These are phyloP conservation scores for Tyria jacobaeae DNA, from an alignment of 2,888 invertebrate species.

Conservation along the genomic window DNA sequence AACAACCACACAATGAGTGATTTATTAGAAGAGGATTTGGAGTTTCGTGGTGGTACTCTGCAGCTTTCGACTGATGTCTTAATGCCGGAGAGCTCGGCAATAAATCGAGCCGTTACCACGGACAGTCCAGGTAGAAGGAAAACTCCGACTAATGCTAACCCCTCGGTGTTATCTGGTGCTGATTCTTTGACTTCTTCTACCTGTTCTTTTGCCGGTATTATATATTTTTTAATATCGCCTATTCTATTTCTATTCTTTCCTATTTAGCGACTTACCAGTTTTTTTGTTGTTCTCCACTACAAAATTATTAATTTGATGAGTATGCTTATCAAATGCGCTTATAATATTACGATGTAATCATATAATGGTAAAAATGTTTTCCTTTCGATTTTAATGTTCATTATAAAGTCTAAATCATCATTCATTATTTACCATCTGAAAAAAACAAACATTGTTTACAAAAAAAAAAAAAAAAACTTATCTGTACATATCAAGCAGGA, in stretches of 20 bases:
- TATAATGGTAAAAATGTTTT: background rate
- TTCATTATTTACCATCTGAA: background rate
- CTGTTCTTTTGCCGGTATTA: conserved; percentile 75
- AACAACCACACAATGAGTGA: conserved; percentile 68
- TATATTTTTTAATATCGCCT: conserved; percentile 4
- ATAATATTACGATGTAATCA: background rate
- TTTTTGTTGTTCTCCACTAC: background rate
- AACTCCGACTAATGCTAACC: conserved; percentile 63
- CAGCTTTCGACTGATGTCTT: conserved; percentile 72
- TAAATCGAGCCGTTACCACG: conserved; percentile 55
- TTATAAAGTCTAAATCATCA: background rate
- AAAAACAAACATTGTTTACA: background rate
- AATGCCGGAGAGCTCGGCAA: conserved; percentile 55
- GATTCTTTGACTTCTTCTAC: conserved; percentile 80
- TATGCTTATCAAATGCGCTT: conserved; percentile 1
- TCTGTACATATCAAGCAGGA: background rate
- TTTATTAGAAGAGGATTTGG: conserved; percentile 85
- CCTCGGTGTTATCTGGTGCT: conserved; percentile 80
- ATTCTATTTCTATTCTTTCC: background rate
- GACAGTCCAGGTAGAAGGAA: conserved; percentile 60
- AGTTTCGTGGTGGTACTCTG: conserved; percentile 86
- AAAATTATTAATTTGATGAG: conserved; percentile 3
- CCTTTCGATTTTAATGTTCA: background rate
- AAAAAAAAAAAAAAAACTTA: background rate
- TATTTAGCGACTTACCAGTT: background rate